Conservation (phyloP, 2,888 invertebrate species). For the Leucania comma region DNA sequence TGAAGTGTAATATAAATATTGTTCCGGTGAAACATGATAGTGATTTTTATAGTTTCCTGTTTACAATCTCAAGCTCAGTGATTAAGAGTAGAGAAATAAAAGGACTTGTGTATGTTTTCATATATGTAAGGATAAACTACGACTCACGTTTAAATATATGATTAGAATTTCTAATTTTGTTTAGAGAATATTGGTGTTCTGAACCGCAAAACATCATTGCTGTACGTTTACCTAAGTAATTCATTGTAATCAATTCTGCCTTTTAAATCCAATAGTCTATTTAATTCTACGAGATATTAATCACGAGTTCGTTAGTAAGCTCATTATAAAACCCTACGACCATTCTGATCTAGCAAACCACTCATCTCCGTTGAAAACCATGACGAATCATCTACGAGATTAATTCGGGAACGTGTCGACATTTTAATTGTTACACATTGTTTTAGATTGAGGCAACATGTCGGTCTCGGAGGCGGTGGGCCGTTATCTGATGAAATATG, state of each 20-base stretch:
- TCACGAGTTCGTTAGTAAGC: conserved; percentile 6
- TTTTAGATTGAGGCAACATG: conserved; percentile 88
- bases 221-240: too few species aligned
- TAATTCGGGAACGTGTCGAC: conserved; percentile 76
- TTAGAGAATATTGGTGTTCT: neutral
- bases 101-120: too few species aligned
- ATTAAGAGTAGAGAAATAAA: too few species aligned
- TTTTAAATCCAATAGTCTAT: neutral
- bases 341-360: conserved; percentile 20
- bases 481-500: conserved; percentile 91
- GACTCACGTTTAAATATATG: too few species aligned
- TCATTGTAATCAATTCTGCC: too few species aligned
- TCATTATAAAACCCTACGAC: conserved; percentile 1
- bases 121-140: too few species aligned
- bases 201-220: too few species aligned
- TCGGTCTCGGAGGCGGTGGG: conserved; percentile 83
- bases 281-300: neutral
- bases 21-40: neutral
- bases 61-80: neutral
- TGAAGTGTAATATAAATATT: neutral
- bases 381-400: conserved; percentile 76
- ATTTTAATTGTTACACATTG: conserved; percentile 87
- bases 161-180: too few species aligned
- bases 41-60: neutral
- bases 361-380: conserved; percentile 75